Base-by-base conservation (phyloP, 2,888 invertebrate species). In the Syrphus vitripennis region DNA sequence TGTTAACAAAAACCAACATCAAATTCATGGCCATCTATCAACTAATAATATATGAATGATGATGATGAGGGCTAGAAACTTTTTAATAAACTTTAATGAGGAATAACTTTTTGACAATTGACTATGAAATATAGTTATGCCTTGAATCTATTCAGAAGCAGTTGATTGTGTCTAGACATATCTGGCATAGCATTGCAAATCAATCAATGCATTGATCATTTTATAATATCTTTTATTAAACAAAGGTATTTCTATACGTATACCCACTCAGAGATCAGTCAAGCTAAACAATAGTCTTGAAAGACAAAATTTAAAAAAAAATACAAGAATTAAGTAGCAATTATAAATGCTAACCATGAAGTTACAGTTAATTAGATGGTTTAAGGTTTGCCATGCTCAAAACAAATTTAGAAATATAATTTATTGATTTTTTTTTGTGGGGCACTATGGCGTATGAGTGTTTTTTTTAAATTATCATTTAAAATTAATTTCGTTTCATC, bases 361-460 rank as follows among this genome's bases (percentile, higher is more conserved):
- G 59, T 57, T 65, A 55, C 37, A 40, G 67, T 72, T 65, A 55
- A 71, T 72, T 57, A 55, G n/a, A 45, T 53, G 59, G 40, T 59
- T 80, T 24, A 59, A 72, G 65, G 26, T 19, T 79, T 63, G 72
- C 21, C 79, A 79, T 55, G 71, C 26, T 42, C 26, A 42, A 40
- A 63, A n/a, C 5, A 9, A 5, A 26, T 42, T 29, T 26, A 19
- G 40, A n/a, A n/a, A 4, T 9, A 7, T 0, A 24, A 61, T 40
- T 61, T 42, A 45, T 65, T 45, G 29, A n/a, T 31, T 24, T 21
- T 31, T 42, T n/a, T 24, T 9, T 21, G 19, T 7, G 24, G 42
- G 16, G 4, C 10, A 77, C 82, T 50, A 14, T 77, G 82, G 82
- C 67, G 82, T 78, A 83, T 83, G 78, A 37, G 82, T 78, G 29